Evolutionary conservation across 2,888 invertebrate genomes (phyloP).

Genomic region (Noctuana brunneofusca): DNA sequence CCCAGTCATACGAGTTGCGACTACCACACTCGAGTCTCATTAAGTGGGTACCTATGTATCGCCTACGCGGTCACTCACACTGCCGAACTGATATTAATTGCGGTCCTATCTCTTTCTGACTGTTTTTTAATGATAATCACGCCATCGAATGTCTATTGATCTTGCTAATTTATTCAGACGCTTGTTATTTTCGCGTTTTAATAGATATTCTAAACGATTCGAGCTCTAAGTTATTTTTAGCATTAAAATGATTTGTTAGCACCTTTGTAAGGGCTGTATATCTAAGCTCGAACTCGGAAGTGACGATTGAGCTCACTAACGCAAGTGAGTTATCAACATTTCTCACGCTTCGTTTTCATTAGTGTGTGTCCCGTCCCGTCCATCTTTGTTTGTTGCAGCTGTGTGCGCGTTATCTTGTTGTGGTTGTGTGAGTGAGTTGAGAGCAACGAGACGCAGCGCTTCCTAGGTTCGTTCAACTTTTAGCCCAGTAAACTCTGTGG

Average conservation of each 20-base stretch:
- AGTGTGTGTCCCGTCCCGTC: slow-evolving; percentile 64
- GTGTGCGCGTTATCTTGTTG: slow-evolving; percentile 48
- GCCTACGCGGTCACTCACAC: slow-evolving; percentile 62
- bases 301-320: slow-evolving; percentile 70
- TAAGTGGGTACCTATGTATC: slow-evolving; percentile 52
- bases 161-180: slow-evolving; percentile 1
- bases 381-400: slow-evolving; percentile 60
- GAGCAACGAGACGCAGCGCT: slow-evolving; percentile 69
- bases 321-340: slow-evolving; percentile 81
- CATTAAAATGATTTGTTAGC: slow-evolving; percentile 30
- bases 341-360: slow-evolving; percentile 73
- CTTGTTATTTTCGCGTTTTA: neutral
- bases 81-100: slow-evolving; percentile 55
- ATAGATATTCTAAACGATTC: neutral
- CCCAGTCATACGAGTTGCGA: slow-evolving; percentile 59
- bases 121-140: slow-evolving; percentile 42
- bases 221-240: slow-evolving; percentile 27
- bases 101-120: slow-evolving; percentile 64
- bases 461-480: slow-evolving; percentile 81
- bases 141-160: neutral
- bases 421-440: slow-evolving; percentile 67
- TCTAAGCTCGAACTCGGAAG: slow-evolving; percentile 68
- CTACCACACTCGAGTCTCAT: slow-evolving; percentile 54
- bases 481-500: slow-evolving; percentile 82
- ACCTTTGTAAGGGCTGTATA: slow-evolving; percentile 23